Base-by-base conservation (phyloP, 2,113 vertebrate species). In the Nannobrachium achirus region DNA sequence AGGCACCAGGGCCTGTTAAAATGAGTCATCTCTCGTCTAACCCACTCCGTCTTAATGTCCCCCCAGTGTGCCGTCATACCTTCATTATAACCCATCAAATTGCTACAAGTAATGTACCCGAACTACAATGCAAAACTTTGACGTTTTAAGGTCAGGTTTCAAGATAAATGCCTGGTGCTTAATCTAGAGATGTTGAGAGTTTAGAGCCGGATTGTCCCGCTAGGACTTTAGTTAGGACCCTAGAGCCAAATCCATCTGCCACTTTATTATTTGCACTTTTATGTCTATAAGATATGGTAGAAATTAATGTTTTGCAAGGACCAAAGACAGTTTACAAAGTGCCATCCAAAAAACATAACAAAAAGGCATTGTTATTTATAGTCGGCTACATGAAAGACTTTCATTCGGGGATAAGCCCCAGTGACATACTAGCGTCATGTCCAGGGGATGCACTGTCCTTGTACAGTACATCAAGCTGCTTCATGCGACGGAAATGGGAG, bases 1-100 rank as follows among this genome's bases (percentile, higher is more conserved):
- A 56, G 73, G 71, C 81, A 75, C 76, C 51, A 46, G 75, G 84
- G 83, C 66, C 75, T 71, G 76, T 85, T 89, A 85, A 90, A 84
- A 79, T 66, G 51, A 85, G 66, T 62, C 45, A 56, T 75, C 63
- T 78, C 72, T 63, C 71, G 69, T 65, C 63, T 74, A 80, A 74
- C 74, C 57, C 75, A 64, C 80, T 83, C 66, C 71, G 59, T 78
- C 61, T 67, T 69, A 81, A 86, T 80, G 78, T 63, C 53, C 82
- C 87, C 78, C 86, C 11, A 44, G 80, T 73, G 86, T 72, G 72
- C 75, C 38, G 40, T 71, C 68, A 58, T 80, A 72, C n/a, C 38
- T 49, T 63, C 51, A 69, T 79, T 69, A 79, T 77, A 81, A 50
- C 63, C 39, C 18, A 49, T 42, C 58, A 69, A 20, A 68, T 60